Conservation (phyloP, 37 sponge, comb jelly and placozoan species). For the Beroe ovata region DNA sequence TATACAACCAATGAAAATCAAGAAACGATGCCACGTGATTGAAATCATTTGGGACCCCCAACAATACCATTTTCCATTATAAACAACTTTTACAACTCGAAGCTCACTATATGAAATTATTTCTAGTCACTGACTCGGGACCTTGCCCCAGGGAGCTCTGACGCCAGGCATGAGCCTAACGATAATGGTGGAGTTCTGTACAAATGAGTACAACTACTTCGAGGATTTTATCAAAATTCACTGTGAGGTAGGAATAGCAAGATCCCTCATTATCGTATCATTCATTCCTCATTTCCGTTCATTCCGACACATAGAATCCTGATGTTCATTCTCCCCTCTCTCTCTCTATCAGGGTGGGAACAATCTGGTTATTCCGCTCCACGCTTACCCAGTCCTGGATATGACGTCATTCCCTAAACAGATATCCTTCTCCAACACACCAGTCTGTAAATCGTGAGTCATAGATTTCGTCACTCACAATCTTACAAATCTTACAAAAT, state of each 20-base stretch:
- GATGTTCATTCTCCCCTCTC: too few species aligned
- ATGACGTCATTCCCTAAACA: constrained; percentile 74
- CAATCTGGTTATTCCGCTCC: constrained; percentile 84
- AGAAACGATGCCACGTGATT: too few species aligned
- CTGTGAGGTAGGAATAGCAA: constrained; percentile 72
- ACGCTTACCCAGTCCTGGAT: constrained; percentile 86
- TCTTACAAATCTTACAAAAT: too few species aligned
- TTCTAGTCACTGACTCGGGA: background rate
- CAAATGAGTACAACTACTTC: constrained; percentile 79
- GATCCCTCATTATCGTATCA: background rate
- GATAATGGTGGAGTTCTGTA: constrained; percentile 75
- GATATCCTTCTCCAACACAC: constrained; percentile 78
- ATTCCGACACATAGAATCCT: too few species aligned
- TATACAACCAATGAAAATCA: too few species aligned
- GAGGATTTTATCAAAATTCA: constrained; percentile 87
- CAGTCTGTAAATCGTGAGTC: constrained; percentile 74
- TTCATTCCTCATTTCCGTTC: too few species aligned
- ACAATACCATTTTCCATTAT: too few species aligned
- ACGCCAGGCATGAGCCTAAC: constrained; percentile 81
- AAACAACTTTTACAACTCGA: too few species aligned
- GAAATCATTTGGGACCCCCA: too few species aligned
- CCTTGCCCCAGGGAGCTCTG: constrained; percentile 70
- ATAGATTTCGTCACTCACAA: background rate
- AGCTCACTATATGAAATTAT: too few species aligned
- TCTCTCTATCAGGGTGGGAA: constrained; percentile 67